Evolutionary conservation across 2,888 invertebrate genomes (phyloP).

Genomic region (Deroplatys truncata): DNA sequence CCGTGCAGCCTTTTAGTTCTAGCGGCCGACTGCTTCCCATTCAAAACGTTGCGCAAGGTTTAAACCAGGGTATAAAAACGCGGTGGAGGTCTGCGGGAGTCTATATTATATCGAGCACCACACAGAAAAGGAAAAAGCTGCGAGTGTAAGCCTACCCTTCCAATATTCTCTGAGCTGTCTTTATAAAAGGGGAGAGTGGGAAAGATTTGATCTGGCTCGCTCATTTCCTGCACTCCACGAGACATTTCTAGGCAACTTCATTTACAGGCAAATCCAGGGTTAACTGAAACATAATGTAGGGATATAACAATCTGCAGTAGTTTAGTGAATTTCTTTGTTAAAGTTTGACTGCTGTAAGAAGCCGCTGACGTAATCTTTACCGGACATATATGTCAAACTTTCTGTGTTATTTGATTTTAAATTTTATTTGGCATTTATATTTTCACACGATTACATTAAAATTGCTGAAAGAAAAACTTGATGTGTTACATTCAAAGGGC

Average conservation of each 20-base stretch:
- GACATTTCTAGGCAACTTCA: background rate
- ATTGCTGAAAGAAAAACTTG: too few species aligned
- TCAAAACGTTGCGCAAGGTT: background rate
- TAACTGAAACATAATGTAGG: background rate
- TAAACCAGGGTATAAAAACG: slow-evolving; percentile 3
- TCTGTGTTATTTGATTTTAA: too few species aligned
- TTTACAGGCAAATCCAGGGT: background rate
- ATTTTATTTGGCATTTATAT: too few species aligned
- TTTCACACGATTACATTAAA: too few species aligned
- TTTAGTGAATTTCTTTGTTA: too few species aligned
- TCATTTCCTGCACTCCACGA: background rate
- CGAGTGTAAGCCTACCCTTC: background rate
- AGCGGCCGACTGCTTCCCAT: background rate
- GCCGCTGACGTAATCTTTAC: too few species aligned
- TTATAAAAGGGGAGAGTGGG: background rate
- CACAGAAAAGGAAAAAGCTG: background rate
- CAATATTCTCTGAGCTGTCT: background rate
- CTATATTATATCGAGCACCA: background rate
- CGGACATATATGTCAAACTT: too few species aligned
- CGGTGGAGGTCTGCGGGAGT: background rate
- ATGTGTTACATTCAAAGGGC: too few species aligned
- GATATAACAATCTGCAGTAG: too few species aligned
- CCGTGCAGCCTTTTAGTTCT: background rate
- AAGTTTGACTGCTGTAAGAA: too few species aligned
- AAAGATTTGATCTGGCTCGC: background rate